Evolutionary conservation across 1,140 invertebrate species (phyloP).

Genomic region (Manduca sexta): DNA sequence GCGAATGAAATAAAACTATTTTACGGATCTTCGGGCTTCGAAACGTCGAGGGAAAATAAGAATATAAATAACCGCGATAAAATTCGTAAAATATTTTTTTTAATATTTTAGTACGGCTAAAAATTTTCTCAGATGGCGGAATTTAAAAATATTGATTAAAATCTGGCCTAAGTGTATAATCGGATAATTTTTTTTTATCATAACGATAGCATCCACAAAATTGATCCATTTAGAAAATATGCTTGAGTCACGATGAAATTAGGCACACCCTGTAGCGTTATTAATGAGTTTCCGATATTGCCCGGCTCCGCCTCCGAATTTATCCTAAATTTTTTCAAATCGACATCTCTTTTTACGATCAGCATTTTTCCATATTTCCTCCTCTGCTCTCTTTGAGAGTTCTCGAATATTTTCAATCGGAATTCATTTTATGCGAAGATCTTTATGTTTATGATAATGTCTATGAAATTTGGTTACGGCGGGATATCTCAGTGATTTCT

Average conservation of each 20-base stretch:
- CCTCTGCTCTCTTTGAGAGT: no score
- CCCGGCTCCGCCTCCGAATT: conserved; percentile 31
- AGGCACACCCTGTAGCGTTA: conserved; percentile 49
- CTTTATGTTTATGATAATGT: no score
- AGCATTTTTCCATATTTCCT: conserved; percentile 19
- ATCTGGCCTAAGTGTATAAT: neutral
- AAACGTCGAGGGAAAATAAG: no score
- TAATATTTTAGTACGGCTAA: no score
- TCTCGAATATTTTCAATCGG: neutral
- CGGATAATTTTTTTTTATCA: neutral
- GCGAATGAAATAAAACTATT: no score
- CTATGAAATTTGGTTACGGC: no score
- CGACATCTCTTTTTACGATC: conserved; percentile 27
- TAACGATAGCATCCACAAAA: conserved; percentile 22
- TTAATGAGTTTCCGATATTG: conserved; percentile 61
- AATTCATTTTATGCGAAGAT: neutral
- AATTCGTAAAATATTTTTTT: no score
- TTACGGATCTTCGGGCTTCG: no score
- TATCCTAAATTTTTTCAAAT: conserved; percentile 33
- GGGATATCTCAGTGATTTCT: no score
- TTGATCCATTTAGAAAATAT: conserved; percentile 44
- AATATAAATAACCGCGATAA: no score
- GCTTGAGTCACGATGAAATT: conserved; percentile 47
- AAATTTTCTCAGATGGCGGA: no score
- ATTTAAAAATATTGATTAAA: neutral